phyloP scores from a whole-genome alignment of 2,888 invertebrate genomes.

The Uropetala carovei region DNA sequence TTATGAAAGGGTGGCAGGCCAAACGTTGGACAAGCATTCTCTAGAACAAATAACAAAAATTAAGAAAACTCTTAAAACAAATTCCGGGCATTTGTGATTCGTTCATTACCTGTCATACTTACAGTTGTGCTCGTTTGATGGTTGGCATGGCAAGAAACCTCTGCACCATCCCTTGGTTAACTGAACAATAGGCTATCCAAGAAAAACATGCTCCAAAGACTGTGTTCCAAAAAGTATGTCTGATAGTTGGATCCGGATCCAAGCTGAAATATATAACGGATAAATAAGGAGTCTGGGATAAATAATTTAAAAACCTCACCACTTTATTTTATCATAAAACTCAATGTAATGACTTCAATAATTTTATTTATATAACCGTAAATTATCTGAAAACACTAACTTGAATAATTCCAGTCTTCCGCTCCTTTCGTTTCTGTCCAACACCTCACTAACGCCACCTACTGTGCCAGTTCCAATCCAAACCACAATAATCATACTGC shows the following conservation, averaged over 20 bases:
- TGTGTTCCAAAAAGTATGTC: constrained; percentile 40
- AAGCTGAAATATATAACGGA: background rate
- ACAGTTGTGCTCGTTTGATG: constrained; percentile 7
- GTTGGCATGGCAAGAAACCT: constrained; percentile 21
- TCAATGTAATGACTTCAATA: no score
- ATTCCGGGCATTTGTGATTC: no score
- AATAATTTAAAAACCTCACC: no score
- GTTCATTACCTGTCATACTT: no score
- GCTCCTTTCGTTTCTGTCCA: constrained; percentile 70
- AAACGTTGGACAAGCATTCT: no score
- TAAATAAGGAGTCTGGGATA: background rate
- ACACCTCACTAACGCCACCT: constrained; percentile 69
- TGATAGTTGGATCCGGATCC: background rate
- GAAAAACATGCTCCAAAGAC: background rate
- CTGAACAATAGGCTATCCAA: background rate
- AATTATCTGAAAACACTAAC: no score
- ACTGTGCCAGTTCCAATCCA: constrained; percentile 69
- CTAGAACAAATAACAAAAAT: no score
- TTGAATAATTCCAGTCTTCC: no score
- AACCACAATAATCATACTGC: constrained; percentile 67
- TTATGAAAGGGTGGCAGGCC: no score
- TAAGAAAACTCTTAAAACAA: no score
- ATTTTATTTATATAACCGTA: no score
- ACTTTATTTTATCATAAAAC: no score
- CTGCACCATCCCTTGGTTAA: constrained; percentile 47